Evolutionary conservation across 2,888 invertebrate genomes (phyloP).

Genomic region (Lasioglossum oenotherae): DNA sequence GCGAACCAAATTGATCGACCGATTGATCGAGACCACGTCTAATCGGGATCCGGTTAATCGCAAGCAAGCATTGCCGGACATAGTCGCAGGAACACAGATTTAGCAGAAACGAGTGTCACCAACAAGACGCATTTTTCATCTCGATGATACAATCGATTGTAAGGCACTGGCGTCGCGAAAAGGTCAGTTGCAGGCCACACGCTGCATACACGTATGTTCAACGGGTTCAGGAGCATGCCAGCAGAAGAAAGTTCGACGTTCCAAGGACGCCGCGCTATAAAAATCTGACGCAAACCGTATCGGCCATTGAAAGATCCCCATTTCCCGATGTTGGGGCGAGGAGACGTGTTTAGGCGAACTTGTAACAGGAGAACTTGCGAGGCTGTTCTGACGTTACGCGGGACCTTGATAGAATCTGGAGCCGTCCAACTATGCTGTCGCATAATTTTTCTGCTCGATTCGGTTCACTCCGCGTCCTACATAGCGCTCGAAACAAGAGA

Average conservation of each 20-base stretch:
- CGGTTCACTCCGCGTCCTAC: conserved; percentile 30
- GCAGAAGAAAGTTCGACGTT: background rate
- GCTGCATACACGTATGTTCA: background rate
- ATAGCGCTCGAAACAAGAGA: conserved; percentile 18
- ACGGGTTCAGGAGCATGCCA: background rate
- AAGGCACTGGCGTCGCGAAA: background rate
- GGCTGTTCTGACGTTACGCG: background rate
- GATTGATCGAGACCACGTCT: too few relatives aligned
- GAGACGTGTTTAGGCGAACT: background rate
- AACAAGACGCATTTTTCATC: background rate
- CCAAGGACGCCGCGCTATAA: background rate
- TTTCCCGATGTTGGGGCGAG: background rate
- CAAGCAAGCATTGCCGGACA: too few relatives aligned
- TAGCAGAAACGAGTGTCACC: background rate
- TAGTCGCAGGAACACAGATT: background rate
- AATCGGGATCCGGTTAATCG: too few relatives aligned
- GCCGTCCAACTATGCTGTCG: conserved; percentile 11
- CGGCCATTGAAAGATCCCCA: background rate
- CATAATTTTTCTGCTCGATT: conserved; percentile 39
- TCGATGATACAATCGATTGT: background rate
- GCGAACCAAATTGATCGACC: background rate
- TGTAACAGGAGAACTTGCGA: background rate
- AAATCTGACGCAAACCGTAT: background rate
- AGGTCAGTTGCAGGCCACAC: background rate
- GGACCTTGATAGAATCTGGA: conserved; percentile 26